Base-by-base conservation (phyloP, 2,888 invertebrate genomes). In the Ormia ochracea region DNA sequence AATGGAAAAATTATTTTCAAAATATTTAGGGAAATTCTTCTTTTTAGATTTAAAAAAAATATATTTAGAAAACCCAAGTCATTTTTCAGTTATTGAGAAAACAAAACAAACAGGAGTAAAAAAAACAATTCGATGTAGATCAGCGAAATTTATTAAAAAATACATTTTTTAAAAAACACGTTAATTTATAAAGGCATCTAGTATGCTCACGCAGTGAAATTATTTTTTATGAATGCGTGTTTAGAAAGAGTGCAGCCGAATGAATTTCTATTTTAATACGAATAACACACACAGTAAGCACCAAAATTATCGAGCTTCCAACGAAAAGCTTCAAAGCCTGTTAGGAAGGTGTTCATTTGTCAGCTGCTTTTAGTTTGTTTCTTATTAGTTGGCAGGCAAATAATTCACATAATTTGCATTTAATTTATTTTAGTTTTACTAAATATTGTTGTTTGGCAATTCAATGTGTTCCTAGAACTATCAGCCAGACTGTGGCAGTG, bases 111-210 rank as follows among this genome's bases (percentile, higher is more conserved):
- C 43, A 43, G 43, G 19, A 31, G 28, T 19, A 17, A 2, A 36
- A 19, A 41, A 48, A 36, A 48, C 26, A 21, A 23, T 50, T 65
- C 17, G 23, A 65, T 65, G 48, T 26, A 50, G 50, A 65, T 17
- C 56, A 54, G 17, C 41, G 17, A 17, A 41, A 10, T n/a, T 6
- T 41, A 1, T 17, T 7, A 41, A 41, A 14, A 41, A 14, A 41
- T 4, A 14, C 36, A 41, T 19, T 19, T 14, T n/a, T 10, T 9
- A 41, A 43, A 52, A 56, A 56, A 14, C 14, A 69, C 9, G 10
- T 19, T 10, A 43, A 17, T 10, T 43, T 43, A 43, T 7, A 41
- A 17, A 41, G 10, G 19, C n/a, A n/a, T n/a, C n/a, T n/a, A n/a
- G n/a, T 43, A 43, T 19, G 43, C 43, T 43, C 43, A 43, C 43